Evolutionary conservation across 2,888 invertebrate species (phyloP).

Genomic region (Altica lythri): DNA sequence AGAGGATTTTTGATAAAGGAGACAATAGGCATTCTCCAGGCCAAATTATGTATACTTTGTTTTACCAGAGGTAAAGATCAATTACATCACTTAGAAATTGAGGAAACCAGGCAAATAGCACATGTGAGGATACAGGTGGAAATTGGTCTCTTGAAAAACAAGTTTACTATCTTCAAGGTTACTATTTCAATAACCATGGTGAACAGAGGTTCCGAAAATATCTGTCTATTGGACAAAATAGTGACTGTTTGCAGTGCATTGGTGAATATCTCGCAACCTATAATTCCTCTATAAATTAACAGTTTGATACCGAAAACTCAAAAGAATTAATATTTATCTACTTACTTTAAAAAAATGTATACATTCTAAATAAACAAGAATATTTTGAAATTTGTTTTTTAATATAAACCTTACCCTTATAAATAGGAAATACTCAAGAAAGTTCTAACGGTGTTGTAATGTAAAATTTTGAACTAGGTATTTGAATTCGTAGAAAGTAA

Average conservation of each 20-base stretch:
- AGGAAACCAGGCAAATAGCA: conserved; percentile 19
- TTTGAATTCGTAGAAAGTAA: too few species aligned
- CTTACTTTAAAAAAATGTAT: too few species aligned
- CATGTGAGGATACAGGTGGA: conserved; percentile 24
- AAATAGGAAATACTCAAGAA: too few species aligned
- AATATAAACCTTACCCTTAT: too few species aligned
- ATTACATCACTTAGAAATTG: conserved; percentile 19
- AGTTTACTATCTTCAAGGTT: conserved; percentile 21
- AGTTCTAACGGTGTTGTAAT: too few species aligned
- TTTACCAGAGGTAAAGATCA: conserved; percentile 23
- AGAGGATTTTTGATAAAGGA: conserved; percentile 19
- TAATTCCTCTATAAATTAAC: too few species aligned
- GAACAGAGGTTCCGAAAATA: not conserved
- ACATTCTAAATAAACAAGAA: too few species aligned
- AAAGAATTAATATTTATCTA: too few species aligned
- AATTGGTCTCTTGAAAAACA: conserved; percentile 18
- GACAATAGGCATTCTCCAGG: conserved; percentile 6
- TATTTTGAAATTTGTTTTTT: too few species aligned
- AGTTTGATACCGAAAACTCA: too few species aligned
- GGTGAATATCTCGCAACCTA: too few species aligned
- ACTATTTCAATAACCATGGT: conserved; percentile 16
- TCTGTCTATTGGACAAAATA: conserved; percentile 2
- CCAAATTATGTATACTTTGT: conserved; percentile 23
- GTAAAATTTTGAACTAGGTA: too few species aligned
- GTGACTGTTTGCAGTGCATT: conserved; percentile 6